These are phyloP conservation scores for Mormyrus lacerda DNA, from an alignment of 2,113 vertebrate species.

Conservation along the genomic window DNA sequence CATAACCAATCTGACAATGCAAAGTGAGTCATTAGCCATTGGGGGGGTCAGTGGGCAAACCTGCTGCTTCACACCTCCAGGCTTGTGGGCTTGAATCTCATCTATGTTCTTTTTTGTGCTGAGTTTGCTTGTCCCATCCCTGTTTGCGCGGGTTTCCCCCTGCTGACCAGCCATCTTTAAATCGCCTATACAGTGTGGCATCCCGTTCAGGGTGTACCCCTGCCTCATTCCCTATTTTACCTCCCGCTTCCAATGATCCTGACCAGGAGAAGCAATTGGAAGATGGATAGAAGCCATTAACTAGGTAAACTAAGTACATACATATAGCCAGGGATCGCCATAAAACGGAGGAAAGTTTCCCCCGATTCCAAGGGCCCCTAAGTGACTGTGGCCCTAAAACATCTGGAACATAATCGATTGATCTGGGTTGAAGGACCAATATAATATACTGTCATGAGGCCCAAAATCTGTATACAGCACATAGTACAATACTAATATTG, in stretches of 20 bases:
- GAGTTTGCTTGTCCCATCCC: neutral
- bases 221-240: neutral
- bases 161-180: neutral
- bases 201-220: neutral
- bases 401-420: no score
- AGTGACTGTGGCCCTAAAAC: no score
- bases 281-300: neutral
- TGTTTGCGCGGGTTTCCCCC: neutral
- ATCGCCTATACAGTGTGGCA: neutral
- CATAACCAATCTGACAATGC: neutral
- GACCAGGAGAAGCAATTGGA: neutral
- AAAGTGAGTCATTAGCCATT: neutral
- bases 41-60: neutral
- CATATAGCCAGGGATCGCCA: neutral
- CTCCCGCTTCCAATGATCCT: neutral
- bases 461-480: neutral
- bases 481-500: neutral
- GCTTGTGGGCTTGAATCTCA: neutral
- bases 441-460: no score
- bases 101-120: neutral
- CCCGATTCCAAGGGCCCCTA: no score
- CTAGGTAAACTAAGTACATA: neutral
- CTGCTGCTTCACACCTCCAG: neutral
- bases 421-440: no score
- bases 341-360: no score